These are phyloP conservation scores for Corythaeola cristata DNA, from an alignment of 2,113 vertebrate species.

Conservation along the genomic window DNA sequence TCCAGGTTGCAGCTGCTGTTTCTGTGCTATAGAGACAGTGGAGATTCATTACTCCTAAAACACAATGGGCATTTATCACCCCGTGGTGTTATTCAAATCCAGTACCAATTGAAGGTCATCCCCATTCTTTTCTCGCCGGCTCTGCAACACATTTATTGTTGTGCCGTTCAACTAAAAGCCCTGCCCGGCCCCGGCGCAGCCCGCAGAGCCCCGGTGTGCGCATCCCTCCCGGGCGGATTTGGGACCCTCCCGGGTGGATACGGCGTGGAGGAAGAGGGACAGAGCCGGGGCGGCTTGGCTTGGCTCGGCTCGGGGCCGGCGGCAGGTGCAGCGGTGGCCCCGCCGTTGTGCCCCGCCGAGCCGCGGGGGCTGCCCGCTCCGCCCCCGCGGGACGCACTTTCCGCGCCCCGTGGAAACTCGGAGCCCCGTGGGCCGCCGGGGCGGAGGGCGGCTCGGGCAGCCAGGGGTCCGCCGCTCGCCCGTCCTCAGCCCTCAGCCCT, in stretches of 20 bases:
- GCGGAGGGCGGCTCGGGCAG: background rate
- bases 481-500: background rate
- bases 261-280: constrained; percentile 15
- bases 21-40: constrained; percentile 91
- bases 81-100: constrained; percentile 99
- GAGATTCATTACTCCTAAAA: constrained; percentile 99
- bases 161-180: constrained; percentile 86
- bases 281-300: background rate
- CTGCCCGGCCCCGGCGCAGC: constrained; percentile 75
- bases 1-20: constrained; percentile 94
- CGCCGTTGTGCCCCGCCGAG: background rate
- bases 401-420: constrained; percentile 30
- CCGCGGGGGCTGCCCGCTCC: background rate
- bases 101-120: constrained; percentile 98
- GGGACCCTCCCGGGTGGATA: constrained; percentile 52
- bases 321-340: constrained; percentile 37
- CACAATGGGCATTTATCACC: constrained; percentile 99
- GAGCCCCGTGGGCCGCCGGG: background rate
- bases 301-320: background rate
- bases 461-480: background rate
- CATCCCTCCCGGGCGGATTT: constrained; percentile 62
- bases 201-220: constrained; percentile 75
- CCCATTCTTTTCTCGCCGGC: constrained; percentile 87
- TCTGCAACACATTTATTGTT: constrained; percentile 89
- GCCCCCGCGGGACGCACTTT: constrained; percentile 1